Conservation (phyloP, 2,888 invertebrate genomes). For the Brenthis daphne region DNA sequence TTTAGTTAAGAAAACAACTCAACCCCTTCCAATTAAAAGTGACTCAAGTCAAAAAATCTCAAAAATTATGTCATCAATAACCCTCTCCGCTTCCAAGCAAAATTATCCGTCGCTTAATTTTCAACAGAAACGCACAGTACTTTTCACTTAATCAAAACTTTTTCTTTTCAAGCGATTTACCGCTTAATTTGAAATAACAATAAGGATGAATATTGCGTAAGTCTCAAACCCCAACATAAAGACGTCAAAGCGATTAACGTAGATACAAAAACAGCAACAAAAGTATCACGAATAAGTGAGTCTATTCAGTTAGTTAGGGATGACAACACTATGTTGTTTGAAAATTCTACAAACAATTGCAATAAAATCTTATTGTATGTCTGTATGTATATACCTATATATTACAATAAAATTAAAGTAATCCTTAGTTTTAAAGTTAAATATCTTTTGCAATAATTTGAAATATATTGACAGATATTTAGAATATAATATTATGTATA, state of each 20-base stretch:
- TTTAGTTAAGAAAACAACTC: no score
- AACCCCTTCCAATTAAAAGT: background rate
- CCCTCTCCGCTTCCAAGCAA: constrained; percentile 16
- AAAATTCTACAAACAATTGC: no score
- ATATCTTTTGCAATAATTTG: no score
- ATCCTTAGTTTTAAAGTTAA: no score
- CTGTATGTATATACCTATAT: no score
- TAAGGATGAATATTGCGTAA: constrained; percentile 28
- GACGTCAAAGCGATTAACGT: constrained; percentile 45
- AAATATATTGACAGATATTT: no score
- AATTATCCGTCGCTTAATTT: constrained; percentile 36
- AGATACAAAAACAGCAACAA: constrained; percentile 41
- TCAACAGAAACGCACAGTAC: constrained; percentile 30
- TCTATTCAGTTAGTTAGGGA: constrained; percentile 36
- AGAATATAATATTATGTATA: no score
- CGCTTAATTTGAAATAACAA: background rate
- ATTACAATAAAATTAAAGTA: no score
- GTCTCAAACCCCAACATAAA: constrained; percentile 36
- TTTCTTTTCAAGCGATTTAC: constrained; percentile 14
- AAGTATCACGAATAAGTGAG: constrained; percentile 40
- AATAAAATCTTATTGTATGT: no score
- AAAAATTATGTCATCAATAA: constrained; percentile 17
- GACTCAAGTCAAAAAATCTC: background rate
- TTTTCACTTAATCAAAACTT: constrained; percentile 41
- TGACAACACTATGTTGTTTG: constrained; percentile 8